Evolutionary conservation across 2,888 invertebrate species (phyloP), one percentile per base, ranked within the genome.

Genomic region (Chrysodeixis includens): DNA sequence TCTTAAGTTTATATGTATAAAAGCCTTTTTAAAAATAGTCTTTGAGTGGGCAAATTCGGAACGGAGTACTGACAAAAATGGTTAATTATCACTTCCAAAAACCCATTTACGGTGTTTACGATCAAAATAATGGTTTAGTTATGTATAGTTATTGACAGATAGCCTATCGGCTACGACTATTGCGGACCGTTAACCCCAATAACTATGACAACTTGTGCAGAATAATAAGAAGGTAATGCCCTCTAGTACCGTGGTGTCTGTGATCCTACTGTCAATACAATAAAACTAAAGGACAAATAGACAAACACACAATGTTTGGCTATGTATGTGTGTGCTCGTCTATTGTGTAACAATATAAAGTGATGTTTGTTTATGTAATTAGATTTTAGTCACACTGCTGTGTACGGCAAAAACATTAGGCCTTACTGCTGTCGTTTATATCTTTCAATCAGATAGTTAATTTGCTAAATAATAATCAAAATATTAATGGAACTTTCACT

Each of bases 171-270:
- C 40, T 26, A 57, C 20, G 60, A 60, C 58, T 56, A 66, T 54
- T 63, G 65, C 55, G 55, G 40, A 78, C 71, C 69, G 78, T 74
- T 74, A 74, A 56, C 57, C 55, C 22, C 64, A 66, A 64, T 69
- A 53, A 44, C 60, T 61, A 30, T 66, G 16, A 56, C 56, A 22
- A 66, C 59, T 57, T 62, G 35, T 12, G 30, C 14, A 30, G 69
- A 72, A 71, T 78, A 79, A 46, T 70, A 69, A 71, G 12, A 35
- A 61, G 30, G 52, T 14, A 52, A 49, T 49, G 46, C 46, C 18
- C 46, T 49, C 46, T 20, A n/a, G 44, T 16, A 20, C n/a, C n/a
- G n/a, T n/a, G n/a, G n/a, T n/a, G n/a, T n/a, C 46, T 49, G 46
- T 49, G 18, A 18, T 49, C 18, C 18, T 20, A 20, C 10, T 49